Conservation (phyloP, 2,797 vertebrate genomes). For the Sardinella longiceps region DNA sequence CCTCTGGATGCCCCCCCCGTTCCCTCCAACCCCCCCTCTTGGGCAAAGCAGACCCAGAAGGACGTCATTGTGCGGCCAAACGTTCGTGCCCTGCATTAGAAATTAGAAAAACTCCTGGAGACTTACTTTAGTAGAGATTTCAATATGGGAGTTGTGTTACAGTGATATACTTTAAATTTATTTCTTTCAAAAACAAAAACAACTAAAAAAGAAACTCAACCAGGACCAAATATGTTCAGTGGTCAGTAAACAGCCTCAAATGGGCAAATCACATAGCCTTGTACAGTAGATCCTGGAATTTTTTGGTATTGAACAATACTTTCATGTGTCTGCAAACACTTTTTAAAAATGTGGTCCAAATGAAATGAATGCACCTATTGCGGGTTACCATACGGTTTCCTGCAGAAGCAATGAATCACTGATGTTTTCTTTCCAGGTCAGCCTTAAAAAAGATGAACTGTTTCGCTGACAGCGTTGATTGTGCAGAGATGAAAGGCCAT, state of each 20-base stretch:
- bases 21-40: no score
- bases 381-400: conserved; percentile 30
- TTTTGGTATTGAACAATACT: background rate
- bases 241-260: conserved; percentile 24
- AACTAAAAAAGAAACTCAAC: no score
- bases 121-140: background rate
- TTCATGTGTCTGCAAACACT: background rate
- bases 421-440: conserved; percentile 31
- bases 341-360: conserved; percentile 32
- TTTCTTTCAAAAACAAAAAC: no score
- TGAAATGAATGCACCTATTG: conserved; percentile 40
- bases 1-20: conserved; percentile 18
- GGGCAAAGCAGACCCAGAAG: conserved; percentile 31
- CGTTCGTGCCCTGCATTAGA: background rate
- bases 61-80: conserved; percentile 23
- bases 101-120: background rate
- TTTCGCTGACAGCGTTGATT: conserved; percentile 32
- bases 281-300: background rate
- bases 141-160: background rate
- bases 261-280: background rate
- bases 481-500: background rate
- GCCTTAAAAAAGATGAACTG: conserved; percentile 18
- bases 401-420: conserved; percentile 31
- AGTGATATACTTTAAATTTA: no score
- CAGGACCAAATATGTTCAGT: no score